These are phyloP conservation scores for Rhabdomys pumilio DNA, from an alignment of 2,797 vertebrate genomes.

Conservation along the genomic window DNA sequence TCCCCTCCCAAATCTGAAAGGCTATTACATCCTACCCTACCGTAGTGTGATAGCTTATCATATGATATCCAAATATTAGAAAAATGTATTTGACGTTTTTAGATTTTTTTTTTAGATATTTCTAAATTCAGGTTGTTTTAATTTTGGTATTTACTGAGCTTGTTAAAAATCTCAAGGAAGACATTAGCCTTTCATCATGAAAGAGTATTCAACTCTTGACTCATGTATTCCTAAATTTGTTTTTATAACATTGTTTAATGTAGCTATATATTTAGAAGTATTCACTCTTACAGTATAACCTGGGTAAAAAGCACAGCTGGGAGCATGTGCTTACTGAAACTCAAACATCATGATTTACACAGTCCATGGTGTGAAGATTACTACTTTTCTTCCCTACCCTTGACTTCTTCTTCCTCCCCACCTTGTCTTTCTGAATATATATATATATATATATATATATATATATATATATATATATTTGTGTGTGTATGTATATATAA, in stretches of 20 bases:
- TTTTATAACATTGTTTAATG: not conserved
- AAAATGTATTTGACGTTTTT: not conserved
- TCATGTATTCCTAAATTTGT: not conserved
- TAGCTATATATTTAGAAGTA: not conserved
- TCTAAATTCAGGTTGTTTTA: not conserved
- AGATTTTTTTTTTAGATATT: not conserved
- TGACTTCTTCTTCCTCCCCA: not conserved
- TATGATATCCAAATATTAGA: not conserved
- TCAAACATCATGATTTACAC: constrained; percentile 73
- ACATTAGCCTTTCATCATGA: not conserved
- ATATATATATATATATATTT: no score
- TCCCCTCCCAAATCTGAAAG: not conserved
- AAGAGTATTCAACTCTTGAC: not conserved
- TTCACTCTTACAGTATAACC: not conserved
- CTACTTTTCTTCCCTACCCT: constrained; percentile 14
- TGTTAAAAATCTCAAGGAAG: not conserved
- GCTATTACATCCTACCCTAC: not conserved
- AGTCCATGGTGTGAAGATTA: not conserved
- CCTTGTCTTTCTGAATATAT: constrained; percentile 28
- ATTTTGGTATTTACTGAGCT: not conserved
- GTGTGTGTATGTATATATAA: no score
- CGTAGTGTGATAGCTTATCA: not conserved
- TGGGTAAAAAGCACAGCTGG: not conserved
- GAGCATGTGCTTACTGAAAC: constrained; percentile 80
- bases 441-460: not conserved